phyloP scores from a whole-genome alignment of 2,888 invertebrate genomes.

The Emmelina monodactyla region DNA sequence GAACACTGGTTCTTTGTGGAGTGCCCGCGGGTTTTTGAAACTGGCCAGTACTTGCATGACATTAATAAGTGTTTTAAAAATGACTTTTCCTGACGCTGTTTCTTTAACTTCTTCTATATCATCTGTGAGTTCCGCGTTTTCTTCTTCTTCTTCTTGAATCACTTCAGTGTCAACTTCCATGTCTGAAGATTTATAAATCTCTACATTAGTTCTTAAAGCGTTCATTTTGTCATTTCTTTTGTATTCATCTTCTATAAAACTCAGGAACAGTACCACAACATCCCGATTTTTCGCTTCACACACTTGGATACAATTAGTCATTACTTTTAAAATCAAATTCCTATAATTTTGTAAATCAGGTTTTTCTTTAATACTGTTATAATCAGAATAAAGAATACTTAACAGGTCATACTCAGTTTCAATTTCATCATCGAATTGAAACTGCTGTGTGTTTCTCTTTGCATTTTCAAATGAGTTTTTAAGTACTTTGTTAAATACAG shows the following conservation, averaged over 20 bases:
- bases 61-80: slow-evolving; percentile 66
- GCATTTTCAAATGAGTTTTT: slow-evolving; percentile 55
- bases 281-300: slow-evolving; percentile 84
- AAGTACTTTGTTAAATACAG: slow-evolving; percentile 69
- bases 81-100: slow-evolving; percentile 42
- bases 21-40: slow-evolving; percentile 80
- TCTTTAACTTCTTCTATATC: slow-evolving; percentile 34
- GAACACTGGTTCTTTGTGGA: slow-evolving; percentile 79
- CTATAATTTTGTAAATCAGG: slow-evolving; percentile 81
- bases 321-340: slow-evolving; percentile 80
- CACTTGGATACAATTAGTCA: slow-evolving; percentile 75
- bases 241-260: slow-evolving; percentile 75
- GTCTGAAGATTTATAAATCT: slow-evolving; percentile 53
- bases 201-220: slow-evolving; percentile 65
- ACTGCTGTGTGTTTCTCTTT: slow-evolving; percentile 35
- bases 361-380: slow-evolving; percentile 57
- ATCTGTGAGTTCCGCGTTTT: slow-evolving; percentile 39
- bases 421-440: slow-evolving; percentile 40
- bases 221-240: slow-evolving; percentile 38
- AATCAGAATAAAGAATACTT: slow-evolving; percentile 37
- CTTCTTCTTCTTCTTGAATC: slow-evolving; percentile 27
- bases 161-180: slow-evolving; percentile 36
- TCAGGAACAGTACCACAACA: slow-evolving; percentile 79
- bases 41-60: slow-evolving; percentile 80
- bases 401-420: slow-evolving; percentile 31